Evolutionary conservation across 1,140 invertebrate genomes (phyloP).

Genomic region (Atta colombica): DNA sequence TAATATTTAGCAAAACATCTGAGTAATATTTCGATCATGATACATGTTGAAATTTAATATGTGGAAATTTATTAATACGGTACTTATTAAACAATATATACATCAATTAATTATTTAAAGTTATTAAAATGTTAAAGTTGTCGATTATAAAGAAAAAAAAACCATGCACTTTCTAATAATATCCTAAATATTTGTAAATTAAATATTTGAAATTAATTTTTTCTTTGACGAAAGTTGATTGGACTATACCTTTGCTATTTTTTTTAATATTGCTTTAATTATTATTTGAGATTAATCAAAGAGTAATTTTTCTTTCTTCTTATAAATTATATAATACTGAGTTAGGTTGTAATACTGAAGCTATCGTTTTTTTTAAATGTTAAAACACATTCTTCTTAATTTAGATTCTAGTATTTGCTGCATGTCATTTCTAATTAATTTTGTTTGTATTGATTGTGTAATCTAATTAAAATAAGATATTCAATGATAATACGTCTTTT

Average conservation of each 20-base stretch:
- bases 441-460: background rate
- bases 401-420: background rate
- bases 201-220: background rate
- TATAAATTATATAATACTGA: background rate
- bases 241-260: background rate
- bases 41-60: constrained; percentile 36
- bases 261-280: background rate
- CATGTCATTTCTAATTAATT: background rate
- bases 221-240: background rate
- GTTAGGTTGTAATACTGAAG: background rate
- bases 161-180: background rate
- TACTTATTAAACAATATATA: constrained; percentile 15
- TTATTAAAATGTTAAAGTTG: background rate
- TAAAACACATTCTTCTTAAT: background rate
- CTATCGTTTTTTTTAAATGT: background rate
- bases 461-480: constrained; percentile 34
- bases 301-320: constrained; percentile 15
- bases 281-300: background rate
- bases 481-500: background rate
- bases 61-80: background rate
- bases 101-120: constrained; percentile 6
- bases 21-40: constrained; percentile 8
- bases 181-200: constrained; percentile 10
- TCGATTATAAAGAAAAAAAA: background rate
- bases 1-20: constrained; percentile 34